A percentile compares a stretch with the other conserved stretches of the same genome.
Conservation (phyloP, 2,888 invertebrate genomes). For the Heliconius ethilla region DNA sequence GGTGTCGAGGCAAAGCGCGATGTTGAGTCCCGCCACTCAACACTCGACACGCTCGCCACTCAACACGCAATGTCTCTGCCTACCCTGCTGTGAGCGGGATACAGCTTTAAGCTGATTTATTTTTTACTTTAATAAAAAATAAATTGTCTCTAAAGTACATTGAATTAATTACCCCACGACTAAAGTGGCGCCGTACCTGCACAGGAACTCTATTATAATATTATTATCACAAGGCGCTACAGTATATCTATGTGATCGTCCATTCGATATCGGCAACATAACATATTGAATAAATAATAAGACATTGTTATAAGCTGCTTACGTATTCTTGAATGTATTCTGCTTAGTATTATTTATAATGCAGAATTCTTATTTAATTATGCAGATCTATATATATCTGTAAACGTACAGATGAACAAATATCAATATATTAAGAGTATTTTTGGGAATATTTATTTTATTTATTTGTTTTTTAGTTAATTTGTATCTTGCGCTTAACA, state of each 20-base stretch:
- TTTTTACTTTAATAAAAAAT: too few relatives aligned
- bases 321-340: slow-evolving; percentile 10
- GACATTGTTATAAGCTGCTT: slow-evolving; percentile 16
- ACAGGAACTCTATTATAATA: slow-evolving; percentile 28
- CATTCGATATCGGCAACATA: slow-evolving; percentile 13
- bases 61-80: too few relatives aligned
- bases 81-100: too few relatives aligned
- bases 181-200: slow-evolving; percentile 17
- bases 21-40: too few relatives aligned
- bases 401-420: not conserved
- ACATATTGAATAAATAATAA: slow-evolving; percentile 13
- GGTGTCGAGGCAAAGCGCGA: too few relatives aligned
- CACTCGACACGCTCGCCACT: too few relatives aligned
- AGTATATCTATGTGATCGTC: slow-evolving; percentile 8
- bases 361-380: not conserved
- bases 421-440: not conserved
- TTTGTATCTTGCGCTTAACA: too few relatives aligned
- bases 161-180: slow-evolving; percentile 7
- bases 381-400: not conserved
- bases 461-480: too few relatives aligned
- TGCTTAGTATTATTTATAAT: slow-evolving; percentile 8
- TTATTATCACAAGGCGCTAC: slow-evolving; percentile 23
- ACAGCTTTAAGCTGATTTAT: too few relatives aligned
- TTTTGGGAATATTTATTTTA: too few relatives aligned
- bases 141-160: too few relatives aligned